phyloP scores from a whole-genome alignment of 2,113 vertebrate genomes.

The Lophius piscatorius region DNA sequence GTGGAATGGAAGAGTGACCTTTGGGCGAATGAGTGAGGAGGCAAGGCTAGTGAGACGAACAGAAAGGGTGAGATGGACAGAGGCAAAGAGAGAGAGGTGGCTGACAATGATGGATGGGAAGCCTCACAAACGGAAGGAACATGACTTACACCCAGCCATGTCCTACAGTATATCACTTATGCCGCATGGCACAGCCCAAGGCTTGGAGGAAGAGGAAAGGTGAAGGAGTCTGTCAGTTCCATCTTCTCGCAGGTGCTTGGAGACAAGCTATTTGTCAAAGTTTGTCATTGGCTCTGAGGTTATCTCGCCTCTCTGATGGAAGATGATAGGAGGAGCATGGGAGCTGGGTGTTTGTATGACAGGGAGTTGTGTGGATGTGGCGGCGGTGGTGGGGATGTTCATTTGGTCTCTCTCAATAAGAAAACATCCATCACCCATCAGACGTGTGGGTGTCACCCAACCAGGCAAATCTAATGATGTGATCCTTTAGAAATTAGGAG shows the following conservation, averaged over 20 bases:
- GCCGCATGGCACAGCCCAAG: slow-evolving; percentile 73
- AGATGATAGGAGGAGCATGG: slow-evolving; percentile 77
- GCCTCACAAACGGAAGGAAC: slow-evolving; percentile 75
- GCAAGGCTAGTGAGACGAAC: slow-evolving; percentile 58
- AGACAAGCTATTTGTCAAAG: slow-evolving; percentile 84
- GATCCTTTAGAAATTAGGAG: slow-evolving; percentile 66
- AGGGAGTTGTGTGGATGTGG: slow-evolving; percentile 30
- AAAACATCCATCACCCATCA: slow-evolving; percentile 81
- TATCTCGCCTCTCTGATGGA: slow-evolving; percentile 78
- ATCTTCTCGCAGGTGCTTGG: slow-evolving; percentile 77
- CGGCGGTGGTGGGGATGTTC: slow-evolving; percentile 46
- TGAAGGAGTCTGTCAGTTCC: slow-evolving; percentile 83
- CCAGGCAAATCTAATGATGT: slow-evolving; percentile 79
- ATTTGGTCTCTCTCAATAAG: slow-evolving; percentile 82
- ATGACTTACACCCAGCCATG: slow-evolving; percentile 77
- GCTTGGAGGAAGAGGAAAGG: slow-evolving; percentile 80
- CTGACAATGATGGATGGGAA: slow-evolving; percentile 75
- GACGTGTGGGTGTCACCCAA: slow-evolving; percentile 77
- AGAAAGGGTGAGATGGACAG: slow-evolving; percentile 51
- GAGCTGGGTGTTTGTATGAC: slow-evolving; percentile 48
- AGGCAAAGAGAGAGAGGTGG: slow-evolving; percentile 58
- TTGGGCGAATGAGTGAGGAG: slow-evolving; percentile 71
- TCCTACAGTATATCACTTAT: slow-evolving; percentile 82
- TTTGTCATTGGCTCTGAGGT: slow-evolving; percentile 84
- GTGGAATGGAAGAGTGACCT: slow-evolving; percentile 69